These are phyloP conservation scores for Heptranchias perlo DNA, from an alignment of 2,113 vertebrate genomes.

Conservation along the genomic window DNA sequence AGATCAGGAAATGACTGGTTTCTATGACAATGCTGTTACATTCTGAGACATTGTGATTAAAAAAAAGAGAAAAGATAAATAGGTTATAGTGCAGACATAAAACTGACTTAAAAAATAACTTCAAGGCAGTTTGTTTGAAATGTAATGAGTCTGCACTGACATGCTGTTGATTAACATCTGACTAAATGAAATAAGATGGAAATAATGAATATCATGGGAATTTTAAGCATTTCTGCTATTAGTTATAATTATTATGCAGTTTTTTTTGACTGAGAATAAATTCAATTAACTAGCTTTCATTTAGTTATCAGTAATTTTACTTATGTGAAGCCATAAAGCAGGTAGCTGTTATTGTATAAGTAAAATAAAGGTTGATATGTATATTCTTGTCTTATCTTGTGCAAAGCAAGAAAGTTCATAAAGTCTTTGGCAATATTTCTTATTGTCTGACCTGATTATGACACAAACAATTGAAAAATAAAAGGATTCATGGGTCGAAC, in stretches of 20 bases:
- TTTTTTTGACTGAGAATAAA: background rate
- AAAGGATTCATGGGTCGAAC: background rate
- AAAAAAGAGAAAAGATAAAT: background rate
- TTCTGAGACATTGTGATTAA: background rate
- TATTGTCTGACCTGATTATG: background rate
- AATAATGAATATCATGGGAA: background rate
- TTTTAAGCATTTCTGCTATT: background rate
- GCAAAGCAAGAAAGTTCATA: background rate
- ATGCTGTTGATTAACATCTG: background rate
- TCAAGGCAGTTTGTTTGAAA: background rate
- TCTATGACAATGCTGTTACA: background rate
- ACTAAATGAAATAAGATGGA: background rate
- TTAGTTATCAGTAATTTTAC: background rate
- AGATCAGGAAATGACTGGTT: background rate
- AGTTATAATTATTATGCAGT: background rate
- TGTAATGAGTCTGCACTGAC: background rate
- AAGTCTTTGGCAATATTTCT: background rate
- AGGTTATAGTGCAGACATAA: background rate
- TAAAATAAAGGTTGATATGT: background rate
- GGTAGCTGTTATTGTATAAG: background rate
- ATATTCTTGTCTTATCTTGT: background rate
- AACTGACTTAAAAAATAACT: background rate
- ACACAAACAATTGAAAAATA: background rate
- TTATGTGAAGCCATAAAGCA: background rate
- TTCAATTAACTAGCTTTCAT: background rate